These are phyloP conservation scores for Lacerta agilis DNA, from an alignment of 2,797 vertebrate species.

Conservation along the genomic window DNA sequence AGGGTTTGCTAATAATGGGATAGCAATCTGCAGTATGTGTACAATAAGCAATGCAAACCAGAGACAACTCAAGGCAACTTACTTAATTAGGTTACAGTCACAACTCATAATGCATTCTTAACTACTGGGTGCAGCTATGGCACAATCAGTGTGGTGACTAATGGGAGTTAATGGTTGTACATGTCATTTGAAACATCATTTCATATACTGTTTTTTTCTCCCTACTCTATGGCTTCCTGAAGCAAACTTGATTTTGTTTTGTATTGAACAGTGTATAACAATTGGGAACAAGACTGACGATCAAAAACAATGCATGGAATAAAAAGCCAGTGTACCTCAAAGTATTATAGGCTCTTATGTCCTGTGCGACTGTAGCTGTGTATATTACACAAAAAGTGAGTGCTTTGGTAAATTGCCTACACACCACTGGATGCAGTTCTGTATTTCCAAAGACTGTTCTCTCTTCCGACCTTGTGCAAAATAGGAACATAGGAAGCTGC, in stretches of 20 bases:
- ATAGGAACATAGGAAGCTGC: too few relatives aligned
- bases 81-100: background rate
- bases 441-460: background rate
- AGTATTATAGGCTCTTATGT: slow-evolving; percentile 58
- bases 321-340: slow-evolving; percentile 94
- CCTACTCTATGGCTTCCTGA: slow-evolving; percentile 81
- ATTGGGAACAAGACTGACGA: slow-evolving; percentile 86
- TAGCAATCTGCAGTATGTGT: background rate
- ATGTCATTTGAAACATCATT: slow-evolving; percentile 59
- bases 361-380: slow-evolving; percentile 24
- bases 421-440: background rate
- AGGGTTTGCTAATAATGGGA: background rate
- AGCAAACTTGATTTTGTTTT: slow-evolving; percentile 82
- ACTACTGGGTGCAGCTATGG: slow-evolving; percentile 10
- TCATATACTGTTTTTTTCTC: slow-evolving; percentile 62
- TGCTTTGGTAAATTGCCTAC: background rate
- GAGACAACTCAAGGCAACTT: background rate
- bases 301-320: slow-evolving; percentile 95
- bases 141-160: slow-evolving; percentile 12
- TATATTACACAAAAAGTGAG: background rate
- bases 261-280: slow-evolving; percentile 88
- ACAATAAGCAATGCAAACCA: slow-evolving; percentile 20
- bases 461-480: background rate
- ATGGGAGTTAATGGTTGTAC: slow-evolving; percentile 19
- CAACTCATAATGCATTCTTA: slow-evolving; percentile 6